A percentile compares a stretch with the other conserved stretches of the same genome.
Conservation (phyloP, 23 tunicate genomes). For the Styela plicata region DNA sequence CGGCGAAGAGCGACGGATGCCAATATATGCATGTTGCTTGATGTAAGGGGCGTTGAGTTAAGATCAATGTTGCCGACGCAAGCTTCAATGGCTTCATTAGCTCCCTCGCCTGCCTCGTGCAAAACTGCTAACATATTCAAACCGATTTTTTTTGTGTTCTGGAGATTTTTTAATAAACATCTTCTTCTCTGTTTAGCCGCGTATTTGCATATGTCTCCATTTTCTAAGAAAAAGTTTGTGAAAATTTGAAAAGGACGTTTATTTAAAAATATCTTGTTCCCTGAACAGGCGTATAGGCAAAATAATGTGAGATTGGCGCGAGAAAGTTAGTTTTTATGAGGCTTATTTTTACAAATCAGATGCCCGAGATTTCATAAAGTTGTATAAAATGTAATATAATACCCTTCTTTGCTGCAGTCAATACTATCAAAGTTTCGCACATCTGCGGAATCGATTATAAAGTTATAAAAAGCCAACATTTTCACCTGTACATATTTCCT, state of each 20-base stretch:
- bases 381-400: too few relatives aligned
- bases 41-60: neutral
- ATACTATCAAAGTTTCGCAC: too few relatives aligned
- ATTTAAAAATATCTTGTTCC: too few relatives aligned
- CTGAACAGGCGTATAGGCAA: too few relatives aligned
- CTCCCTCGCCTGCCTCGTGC: conserved; percentile 7
- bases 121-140: neutral
- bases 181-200: neutral
- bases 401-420: too few relatives aligned
- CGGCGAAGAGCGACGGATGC: neutral
- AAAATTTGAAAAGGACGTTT: too few relatives aligned
- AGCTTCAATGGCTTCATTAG: neutral
- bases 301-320: too few relatives aligned
- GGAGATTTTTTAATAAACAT: neutral
- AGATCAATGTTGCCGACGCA: conserved; percentile 3
- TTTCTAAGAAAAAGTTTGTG: neutral
- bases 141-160: neutral
- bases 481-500: conserved; percentile 4
- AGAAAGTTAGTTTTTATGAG: too few relatives aligned
- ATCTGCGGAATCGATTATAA: too few relatives aligned
- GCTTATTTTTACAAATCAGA: too few relatives aligned
- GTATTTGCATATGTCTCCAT: neutral
- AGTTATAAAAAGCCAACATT: too few relatives aligned
- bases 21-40: neutral
- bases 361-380: too few relatives aligned